phyloP scores from a whole-genome alignment of 2,113 vertebrate species.

The Rhynchomys soricoides region DNA sequence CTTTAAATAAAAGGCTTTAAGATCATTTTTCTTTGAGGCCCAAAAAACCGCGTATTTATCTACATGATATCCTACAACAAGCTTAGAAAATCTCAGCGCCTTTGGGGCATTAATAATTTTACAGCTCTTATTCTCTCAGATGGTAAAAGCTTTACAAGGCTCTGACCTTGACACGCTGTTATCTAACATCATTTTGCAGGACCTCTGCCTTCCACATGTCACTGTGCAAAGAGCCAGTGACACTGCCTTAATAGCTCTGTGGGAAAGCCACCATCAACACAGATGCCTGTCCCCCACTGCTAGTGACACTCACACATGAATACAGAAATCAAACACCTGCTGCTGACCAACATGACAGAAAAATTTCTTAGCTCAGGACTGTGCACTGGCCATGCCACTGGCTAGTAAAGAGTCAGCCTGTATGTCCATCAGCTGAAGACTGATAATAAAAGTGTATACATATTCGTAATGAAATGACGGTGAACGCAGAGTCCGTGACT shows the following conservation, averaged over 20 bases:
- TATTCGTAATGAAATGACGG: not conserved
- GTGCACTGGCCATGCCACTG: not conserved
- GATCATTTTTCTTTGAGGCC: not conserved
- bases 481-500: not conserved
- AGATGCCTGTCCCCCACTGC: not conserved
- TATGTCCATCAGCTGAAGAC: not conserved
- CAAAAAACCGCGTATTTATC: not conserved
- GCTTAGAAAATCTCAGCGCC: constrained; percentile 4
- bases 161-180: constrained; percentile 68
- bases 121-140: constrained; percentile 49
- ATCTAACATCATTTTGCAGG: constrained; percentile 58
- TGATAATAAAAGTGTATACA: not conserved
- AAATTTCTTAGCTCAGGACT: not conserved
- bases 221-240: not conserved
- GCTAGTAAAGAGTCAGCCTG: not conserved
- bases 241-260: not conserved
- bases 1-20: constrained; percentile 62
- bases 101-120: constrained; percentile 44
- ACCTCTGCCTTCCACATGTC: constrained; percentile 12
- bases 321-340: not conserved
- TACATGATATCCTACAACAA: constrained; percentile 20
- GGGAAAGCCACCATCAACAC: constrained; percentile 31
- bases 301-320: constrained; percentile 3
- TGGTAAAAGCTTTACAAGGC: constrained; percentile 47
- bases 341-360: not conserved